Percentiles rank a stretch among this genome's conserved stretches.
These are phyloP conservation scores for Synergus umbraculus DNA, from an alignment of 2,888 invertebrate genomes.

Conservation along the genomic window DNA sequence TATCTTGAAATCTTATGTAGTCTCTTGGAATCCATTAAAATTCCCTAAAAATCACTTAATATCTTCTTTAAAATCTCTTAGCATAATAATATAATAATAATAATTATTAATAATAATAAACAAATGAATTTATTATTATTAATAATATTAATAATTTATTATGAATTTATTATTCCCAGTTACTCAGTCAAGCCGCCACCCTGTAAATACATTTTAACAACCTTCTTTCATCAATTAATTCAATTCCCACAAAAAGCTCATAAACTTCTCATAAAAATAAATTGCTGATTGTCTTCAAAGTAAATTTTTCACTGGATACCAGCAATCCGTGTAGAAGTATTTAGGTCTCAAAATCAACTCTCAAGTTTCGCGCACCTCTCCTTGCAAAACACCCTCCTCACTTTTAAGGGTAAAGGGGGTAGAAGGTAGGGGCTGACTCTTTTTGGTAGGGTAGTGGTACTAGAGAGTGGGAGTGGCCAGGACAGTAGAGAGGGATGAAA, in stretches of 20 bases:
- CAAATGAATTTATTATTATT: no score
- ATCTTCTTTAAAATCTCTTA: no score
- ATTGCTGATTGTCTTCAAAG: not conserved
- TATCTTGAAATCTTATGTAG: no score
- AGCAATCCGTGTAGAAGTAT: not conserved
- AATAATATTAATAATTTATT: no score
- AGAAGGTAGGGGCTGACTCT: conserved; percentile 54
- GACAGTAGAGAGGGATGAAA: conserved; percentile 51
- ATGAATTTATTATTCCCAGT: no score
- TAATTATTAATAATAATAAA: no score
- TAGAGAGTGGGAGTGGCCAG: conserved; percentile 47
- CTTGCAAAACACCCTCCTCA: not conserved
- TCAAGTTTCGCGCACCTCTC: conserved; percentile 5
- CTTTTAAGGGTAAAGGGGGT: conserved; percentile 29
- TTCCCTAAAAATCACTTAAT: no score
- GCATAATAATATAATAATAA: no score
- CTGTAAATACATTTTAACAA: not conserved
- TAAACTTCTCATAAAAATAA: conserved; percentile 11
- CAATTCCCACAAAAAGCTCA: not conserved
- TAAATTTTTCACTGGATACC: conserved; percentile 6
- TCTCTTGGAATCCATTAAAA: no score
- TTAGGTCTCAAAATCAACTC: conserved; percentile 17
- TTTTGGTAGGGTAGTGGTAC: conserved; percentile 23
- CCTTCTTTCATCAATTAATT: not conserved
- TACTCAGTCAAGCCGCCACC: no score